phyloP scores from a whole-genome alignment of 1,140 invertebrate species.

The Latrodectus geometricus region DNA sequence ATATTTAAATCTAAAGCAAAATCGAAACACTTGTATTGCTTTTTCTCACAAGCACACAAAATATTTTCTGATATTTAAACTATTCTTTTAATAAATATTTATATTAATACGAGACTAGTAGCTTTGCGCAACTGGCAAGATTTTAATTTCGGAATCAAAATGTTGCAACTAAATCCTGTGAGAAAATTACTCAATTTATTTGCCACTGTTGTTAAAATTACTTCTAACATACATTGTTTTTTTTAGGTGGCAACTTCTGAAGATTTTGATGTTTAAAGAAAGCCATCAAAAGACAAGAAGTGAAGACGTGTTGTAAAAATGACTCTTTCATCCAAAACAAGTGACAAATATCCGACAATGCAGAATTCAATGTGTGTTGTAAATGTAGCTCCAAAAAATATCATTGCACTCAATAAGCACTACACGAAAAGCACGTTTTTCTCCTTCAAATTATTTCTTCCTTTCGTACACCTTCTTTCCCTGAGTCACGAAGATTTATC shows the following conservation, averaged over 20 bases:
- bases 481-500: not conserved
- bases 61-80: no score
- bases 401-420: conserved; percentile 38
- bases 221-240: not conserved
- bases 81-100: no score
- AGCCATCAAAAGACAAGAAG: not conserved
- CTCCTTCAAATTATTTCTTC: not conserved
- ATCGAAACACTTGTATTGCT: no score
- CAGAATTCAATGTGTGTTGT: conserved; percentile 48
- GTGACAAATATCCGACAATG: conserved; percentile 52
- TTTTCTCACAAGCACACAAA: no score
- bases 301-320: conserved; percentile 47
- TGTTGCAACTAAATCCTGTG: no score
- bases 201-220: no score
- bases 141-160: no score
- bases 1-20: no score
- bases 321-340: conserved; percentile 42
- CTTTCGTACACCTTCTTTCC: no score
- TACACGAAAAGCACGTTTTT: conserved; percentile 47
- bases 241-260: conserved; percentile 22
- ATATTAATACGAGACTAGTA: no score
- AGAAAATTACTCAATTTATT: no score
- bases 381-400: conserved; percentile 38
- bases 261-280: conserved; percentile 40
- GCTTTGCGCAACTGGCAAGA: no score